Evolutionary conservation across 2,888 invertebrate genomes (phyloP).

Genomic region (Volucella zonaria): DNA sequence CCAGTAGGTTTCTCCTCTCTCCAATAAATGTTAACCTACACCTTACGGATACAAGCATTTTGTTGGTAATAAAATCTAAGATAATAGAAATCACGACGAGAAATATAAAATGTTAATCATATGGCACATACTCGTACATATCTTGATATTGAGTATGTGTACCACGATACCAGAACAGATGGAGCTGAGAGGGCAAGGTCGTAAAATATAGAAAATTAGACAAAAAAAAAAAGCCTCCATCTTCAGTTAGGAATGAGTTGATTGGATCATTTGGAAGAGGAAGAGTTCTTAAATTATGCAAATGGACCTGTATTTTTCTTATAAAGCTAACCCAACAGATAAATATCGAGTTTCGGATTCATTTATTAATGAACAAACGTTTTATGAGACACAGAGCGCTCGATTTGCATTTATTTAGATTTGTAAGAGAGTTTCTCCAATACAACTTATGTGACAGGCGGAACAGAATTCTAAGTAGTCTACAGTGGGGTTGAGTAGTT

Average conservation of each 20-base stretch:
- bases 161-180: background rate
- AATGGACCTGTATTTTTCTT: slow-evolving; percentile 56
- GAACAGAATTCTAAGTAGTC: background rate
- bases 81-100: slow-evolving; percentile 56
- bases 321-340: slow-evolving; percentile 38
- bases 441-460: background rate
- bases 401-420: slow-evolving; percentile 24
- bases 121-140: background rate
- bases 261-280: background rate
- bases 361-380: slow-evolving; percentile 45
- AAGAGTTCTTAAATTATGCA: slow-evolving; percentile 56
- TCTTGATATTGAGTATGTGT: slow-evolving; percentile 44
- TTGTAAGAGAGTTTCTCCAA: background rate
- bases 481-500: no score
- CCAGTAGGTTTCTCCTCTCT: slow-evolving; percentile 22
- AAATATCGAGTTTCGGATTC: slow-evolving; percentile 51
- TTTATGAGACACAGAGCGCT: slow-evolving; percentile 18
- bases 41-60: background rate
- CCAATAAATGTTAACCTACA: background rate
- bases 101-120: slow-evolving; percentile 50
- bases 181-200: slow-evolving; percentile 5
- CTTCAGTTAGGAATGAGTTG: slow-evolving; percentile 1
- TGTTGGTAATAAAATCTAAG: slow-evolving; percentile 43
- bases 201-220: slow-evolving; percentile 40
- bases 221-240: background rate